Conservation (phyloP, 2,888 invertebrate species). For the Drosophila meridionalis region DNA sequence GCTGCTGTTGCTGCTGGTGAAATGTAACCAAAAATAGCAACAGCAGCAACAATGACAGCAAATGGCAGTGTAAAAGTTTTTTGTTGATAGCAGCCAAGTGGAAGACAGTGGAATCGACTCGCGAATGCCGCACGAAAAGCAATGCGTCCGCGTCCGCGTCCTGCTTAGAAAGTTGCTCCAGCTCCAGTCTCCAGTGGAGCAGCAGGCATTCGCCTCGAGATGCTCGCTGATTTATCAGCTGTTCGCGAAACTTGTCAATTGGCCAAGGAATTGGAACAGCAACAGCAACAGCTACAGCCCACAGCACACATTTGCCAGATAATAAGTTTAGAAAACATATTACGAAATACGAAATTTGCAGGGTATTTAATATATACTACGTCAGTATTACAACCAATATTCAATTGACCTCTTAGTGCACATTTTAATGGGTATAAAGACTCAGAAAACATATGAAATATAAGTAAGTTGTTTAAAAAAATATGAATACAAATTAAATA, state of each 20-base stretch:
- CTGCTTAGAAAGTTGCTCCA: constrained; percentile 38
- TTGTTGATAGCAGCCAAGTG: constrained; percentile 59
- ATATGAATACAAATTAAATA: no score
- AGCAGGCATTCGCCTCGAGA: constrained; percentile 32
- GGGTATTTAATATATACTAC: no score
- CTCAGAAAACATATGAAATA: no score
- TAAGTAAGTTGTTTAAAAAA: no score
- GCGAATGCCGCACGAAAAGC: constrained; percentile 16
- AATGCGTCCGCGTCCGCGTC: constrained; percentile 4
- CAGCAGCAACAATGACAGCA: constrained; percentile 67
- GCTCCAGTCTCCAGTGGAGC: neutral
- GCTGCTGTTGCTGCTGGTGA: constrained; percentile 40
- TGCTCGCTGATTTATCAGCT: constrained; percentile 46
- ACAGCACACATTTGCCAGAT: constrained; percentile 2
- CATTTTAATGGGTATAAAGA: no score
- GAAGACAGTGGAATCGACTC: constrained; percentile 49
- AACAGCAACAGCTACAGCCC: neutral
- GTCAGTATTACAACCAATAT: no score
- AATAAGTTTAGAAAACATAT: neutral
- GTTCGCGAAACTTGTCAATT: constrained; percentile 18
- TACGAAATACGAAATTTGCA: neutral
- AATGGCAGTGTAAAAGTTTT: constrained; percentile 75
- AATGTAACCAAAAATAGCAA: constrained; percentile 60
- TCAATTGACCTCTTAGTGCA: no score
- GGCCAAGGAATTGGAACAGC: neutral